Evolutionary conservation across 2,797 vertebrate species (phyloP).

Genomic region (Lepus oiostolus): DNA sequence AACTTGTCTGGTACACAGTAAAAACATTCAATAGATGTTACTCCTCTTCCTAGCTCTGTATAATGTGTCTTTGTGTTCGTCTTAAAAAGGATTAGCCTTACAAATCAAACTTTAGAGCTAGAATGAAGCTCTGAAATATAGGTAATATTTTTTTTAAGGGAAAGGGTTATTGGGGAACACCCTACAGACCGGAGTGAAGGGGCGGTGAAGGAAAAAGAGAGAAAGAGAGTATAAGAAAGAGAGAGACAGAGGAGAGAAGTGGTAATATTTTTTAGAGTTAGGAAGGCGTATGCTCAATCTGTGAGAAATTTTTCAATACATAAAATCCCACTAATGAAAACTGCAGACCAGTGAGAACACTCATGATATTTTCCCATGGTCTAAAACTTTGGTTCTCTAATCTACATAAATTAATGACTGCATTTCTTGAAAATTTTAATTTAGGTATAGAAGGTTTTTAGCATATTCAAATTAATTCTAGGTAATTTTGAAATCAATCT

Average conservation of each 20-base stretch:
- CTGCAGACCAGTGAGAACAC: not conserved
- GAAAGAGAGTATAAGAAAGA: too few relatives aligned
- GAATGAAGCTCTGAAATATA: constrained; percentile 5
- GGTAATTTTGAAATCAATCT: not conserved
- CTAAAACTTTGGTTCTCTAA: not conserved
- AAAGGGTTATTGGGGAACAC: too few relatives aligned
- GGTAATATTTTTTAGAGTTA: not conserved
- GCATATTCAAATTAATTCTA: not conserved
- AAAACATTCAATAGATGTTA: not conserved
- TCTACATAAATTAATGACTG: not conserved
- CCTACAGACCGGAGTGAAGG: too few relatives aligned
- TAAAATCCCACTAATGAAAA: constrained; percentile 22
- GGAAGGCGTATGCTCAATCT: not conserved
- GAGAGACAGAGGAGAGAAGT: too few relatives aligned
- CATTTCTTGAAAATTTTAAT: constrained; percentile 2
- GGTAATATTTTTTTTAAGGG: not conserved
- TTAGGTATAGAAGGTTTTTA: not conserved
- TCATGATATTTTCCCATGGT: not conserved
- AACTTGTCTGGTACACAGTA: not conserved
- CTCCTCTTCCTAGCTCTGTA: not conserved
- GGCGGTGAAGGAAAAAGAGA: too few relatives aligned
- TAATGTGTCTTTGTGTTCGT: not conserved
- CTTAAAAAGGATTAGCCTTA: not conserved
- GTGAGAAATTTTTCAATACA: not conserved
- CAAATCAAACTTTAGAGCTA: not conserved